phyloP scores from a whole-genome alignment of 2,888 invertebrate genomes.

The Polymixis flavicincta region DNA sequence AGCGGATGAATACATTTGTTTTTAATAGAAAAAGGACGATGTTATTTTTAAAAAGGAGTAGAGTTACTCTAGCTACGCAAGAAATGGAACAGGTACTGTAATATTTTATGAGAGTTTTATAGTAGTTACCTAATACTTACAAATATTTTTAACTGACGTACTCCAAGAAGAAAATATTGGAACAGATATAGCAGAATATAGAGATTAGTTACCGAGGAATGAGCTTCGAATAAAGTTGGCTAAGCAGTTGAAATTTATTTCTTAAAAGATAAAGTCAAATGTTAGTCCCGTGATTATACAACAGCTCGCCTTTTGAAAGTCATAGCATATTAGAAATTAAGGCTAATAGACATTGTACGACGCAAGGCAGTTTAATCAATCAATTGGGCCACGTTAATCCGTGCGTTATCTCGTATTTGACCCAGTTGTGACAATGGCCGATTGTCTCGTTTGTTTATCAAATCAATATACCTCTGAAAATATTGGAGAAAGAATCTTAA shows the following conservation, averaged over 20 bases:
- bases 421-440: constrained; percentile 74
- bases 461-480: constrained; percentile 31
- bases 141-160: neutral
- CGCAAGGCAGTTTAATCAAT: constrained; percentile 73
- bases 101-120: neutral
- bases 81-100: neutral
- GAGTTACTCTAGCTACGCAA: neutral
- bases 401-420: constrained; percentile 72
- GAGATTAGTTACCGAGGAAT: neutral
- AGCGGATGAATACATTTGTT: neutral
- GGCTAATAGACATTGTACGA: constrained; percentile 55
- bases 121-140: no score
- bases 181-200: neutral
- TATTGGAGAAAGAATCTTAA: neutral
- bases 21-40: neutral
- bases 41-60: neutral
- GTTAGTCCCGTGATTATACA: constrained; percentile 1
- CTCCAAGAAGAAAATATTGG: neutral
- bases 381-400: constrained; percentile 74
- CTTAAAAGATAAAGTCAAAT: neutral
- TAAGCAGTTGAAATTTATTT: no score
- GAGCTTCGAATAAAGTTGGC: neutral
- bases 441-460: constrained; percentile 56
- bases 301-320: constrained; percentile 33
- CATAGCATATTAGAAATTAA: constrained; percentile 48